A percentile compares a stretch with the other conserved stretches of the same genome.
Conservation (phyloP, 2,113 vertebrate genomes). For the Anser brachyrhynchus region DNA sequence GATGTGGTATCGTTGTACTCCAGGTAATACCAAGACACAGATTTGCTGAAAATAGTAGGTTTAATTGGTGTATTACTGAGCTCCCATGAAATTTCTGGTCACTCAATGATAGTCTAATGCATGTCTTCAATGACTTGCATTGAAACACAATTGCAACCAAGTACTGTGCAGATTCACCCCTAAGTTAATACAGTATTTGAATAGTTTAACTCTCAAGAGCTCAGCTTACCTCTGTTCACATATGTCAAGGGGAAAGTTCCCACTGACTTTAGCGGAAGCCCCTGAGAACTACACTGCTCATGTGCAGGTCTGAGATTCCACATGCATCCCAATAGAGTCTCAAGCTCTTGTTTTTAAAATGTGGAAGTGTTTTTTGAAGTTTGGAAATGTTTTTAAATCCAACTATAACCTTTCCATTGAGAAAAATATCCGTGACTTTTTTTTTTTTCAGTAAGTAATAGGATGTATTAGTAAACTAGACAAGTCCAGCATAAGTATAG, state of each 20-base stretch:
- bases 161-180: background rate
- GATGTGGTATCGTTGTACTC: background rate
- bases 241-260: background rate
- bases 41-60: background rate
- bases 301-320: background rate
- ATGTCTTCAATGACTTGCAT: fast-evolving
- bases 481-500: fast-evolving
- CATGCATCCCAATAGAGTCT: background rate
- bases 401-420: background rate
- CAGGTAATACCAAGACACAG: background rate
- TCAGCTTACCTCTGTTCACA: background rate
- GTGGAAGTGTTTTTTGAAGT: background rate
- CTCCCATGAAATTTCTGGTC: background rate
- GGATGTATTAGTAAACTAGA: background rate
- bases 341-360: background rate
- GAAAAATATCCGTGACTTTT: background rate
- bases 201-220: background rate
- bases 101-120: background rate
- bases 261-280: background rate
- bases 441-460: background rate
- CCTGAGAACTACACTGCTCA: background rate
- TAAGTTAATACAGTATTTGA: background rate
- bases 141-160: background rate
- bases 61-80: background rate
- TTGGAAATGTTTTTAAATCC: background rate